These are phyloP conservation scores for Psittacula cyanocephala DNA, from an alignment of 2,113 vertebrate genomes.

Conservation along the genomic window DNA sequence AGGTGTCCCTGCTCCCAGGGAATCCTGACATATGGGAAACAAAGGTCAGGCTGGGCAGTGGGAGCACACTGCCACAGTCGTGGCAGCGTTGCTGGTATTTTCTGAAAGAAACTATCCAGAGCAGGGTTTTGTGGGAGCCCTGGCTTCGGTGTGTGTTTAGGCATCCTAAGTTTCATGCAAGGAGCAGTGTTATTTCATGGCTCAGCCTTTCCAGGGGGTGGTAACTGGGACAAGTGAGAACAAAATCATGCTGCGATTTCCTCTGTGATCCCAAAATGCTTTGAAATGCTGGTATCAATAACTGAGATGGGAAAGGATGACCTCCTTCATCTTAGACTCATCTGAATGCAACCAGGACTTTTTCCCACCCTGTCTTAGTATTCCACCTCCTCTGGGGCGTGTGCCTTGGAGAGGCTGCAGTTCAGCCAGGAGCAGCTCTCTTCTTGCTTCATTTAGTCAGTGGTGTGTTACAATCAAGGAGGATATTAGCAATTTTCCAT, in stretches of 20 bases:
- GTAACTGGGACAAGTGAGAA: too few relatives aligned
- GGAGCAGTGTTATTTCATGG: not conserved
- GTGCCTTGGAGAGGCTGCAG: not conserved
- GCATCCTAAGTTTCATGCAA: not conserved
- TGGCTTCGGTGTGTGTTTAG: too few relatives aligned
- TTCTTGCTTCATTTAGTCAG: not conserved
- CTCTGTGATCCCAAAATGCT: fast-evolving
- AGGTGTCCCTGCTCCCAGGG: not conserved
- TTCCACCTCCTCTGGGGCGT: not conserved
- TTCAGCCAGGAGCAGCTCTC: not conserved
- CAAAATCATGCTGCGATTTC: not conserved
- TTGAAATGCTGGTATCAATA: not conserved
- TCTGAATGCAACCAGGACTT: not conserved
- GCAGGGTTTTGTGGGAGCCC: too few relatives aligned
- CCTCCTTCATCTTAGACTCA: not conserved
- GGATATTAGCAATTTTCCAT: not conserved
- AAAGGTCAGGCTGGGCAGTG: not conserved
- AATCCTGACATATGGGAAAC: not conserved
- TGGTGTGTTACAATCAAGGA: not conserved
- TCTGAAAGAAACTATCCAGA: not conserved
- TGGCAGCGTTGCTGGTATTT: not conserved
- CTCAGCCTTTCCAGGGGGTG: not conserved
- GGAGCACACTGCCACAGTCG: not conserved
- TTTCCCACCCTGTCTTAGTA: not conserved
- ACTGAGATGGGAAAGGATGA: not conserved